Percentiles rank a stretch among this genome's conserved stretches.
Evolutionary conservation across 2,113 vertebrate species (phyloP).

Genomic region (Nothobranchius furzeri): DNA sequence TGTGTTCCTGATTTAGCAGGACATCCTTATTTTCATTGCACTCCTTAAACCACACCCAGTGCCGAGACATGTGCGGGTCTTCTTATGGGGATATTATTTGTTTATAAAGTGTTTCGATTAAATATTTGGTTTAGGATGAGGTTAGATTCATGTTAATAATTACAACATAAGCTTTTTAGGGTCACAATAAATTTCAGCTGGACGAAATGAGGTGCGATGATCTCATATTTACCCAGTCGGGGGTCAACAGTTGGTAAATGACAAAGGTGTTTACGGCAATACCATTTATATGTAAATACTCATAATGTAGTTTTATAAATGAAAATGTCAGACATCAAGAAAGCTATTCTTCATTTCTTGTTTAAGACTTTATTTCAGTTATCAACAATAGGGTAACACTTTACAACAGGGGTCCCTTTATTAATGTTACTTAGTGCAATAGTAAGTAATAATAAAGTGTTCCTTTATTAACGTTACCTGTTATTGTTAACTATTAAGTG

Average conservation of each 20-base stretch:
- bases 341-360: too few relatives aligned
- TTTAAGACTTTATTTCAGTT: too few relatives aligned
- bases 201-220: not conserved
- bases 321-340: not conserved
- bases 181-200: not conserved
- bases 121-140: too few relatives aligned
- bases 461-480: too few relatives aligned
- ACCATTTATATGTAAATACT: not conserved
- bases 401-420: too few relatives aligned
- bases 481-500: too few relatives aligned
- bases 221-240: not conserved
- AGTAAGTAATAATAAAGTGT: too few relatives aligned
- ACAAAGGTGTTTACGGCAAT: not conserved
- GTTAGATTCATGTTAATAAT: too few relatives aligned
- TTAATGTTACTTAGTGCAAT: too few relatives aligned
- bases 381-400: too few relatives aligned
- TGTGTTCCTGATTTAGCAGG: slow-evolving; percentile 58
- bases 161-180: too few relatives aligned
- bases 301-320: not conserved
- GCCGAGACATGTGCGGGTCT: not conserved
- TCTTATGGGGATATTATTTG: not conserved
- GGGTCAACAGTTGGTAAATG: not conserved
- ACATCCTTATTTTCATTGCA: slow-evolving; percentile 52
- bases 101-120: too few relatives aligned
- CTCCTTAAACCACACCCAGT: not conserved